Percentiles rank a stretch among this genome's conserved stretches.
Evolutionary conservation across 2,888 invertebrate genomes (phyloP).

Genomic region (Leucophora obtusa): DNA sequence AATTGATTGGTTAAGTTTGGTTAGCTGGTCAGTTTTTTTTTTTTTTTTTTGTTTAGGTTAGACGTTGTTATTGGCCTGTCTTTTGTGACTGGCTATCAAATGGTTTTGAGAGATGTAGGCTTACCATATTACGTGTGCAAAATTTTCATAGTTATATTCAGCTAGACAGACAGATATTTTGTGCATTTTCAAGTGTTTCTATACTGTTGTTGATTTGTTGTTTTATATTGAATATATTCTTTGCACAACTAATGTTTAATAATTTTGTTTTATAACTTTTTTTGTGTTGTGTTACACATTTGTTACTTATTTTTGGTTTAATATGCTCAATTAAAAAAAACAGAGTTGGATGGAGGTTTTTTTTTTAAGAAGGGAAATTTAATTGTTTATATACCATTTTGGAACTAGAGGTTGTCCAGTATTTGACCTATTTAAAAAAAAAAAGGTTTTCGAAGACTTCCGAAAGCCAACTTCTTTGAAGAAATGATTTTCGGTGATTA

Average conservation of each 20-base stretch:
- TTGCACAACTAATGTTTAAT: neutral
- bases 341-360: no score
- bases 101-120: slow-evolving; percentile 47
- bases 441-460: no score
- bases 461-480: no score
- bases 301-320: neutral
- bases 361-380: no score
- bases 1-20: slow-evolving; percentile 55
- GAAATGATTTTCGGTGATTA: no score
- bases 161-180: neutral
- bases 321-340: no score
- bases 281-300: neutral
- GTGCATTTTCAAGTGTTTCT: neutral
- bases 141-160: slow-evolving; percentile 16
- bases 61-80: slow-evolving; percentile 1
- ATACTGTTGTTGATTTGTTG: neutral
- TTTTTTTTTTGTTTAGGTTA: neutral
- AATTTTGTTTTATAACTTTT: neutral
- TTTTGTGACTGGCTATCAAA: slow-evolving; percentile 23
- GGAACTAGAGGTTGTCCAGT: no score
- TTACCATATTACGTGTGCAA: slow-evolving; percentile 37
- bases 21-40: slow-evolving; percentile 11
- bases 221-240: neutral
- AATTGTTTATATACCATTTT: no score
- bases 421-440: no score